A percentile compares a stretch with the other conserved stretches of the same genome.
These are phyloP conservation scores for Schizopygopsis pylzovi DNA, from an alignment of 2,797 vertebrate species.

Conservation along the genomic window DNA sequence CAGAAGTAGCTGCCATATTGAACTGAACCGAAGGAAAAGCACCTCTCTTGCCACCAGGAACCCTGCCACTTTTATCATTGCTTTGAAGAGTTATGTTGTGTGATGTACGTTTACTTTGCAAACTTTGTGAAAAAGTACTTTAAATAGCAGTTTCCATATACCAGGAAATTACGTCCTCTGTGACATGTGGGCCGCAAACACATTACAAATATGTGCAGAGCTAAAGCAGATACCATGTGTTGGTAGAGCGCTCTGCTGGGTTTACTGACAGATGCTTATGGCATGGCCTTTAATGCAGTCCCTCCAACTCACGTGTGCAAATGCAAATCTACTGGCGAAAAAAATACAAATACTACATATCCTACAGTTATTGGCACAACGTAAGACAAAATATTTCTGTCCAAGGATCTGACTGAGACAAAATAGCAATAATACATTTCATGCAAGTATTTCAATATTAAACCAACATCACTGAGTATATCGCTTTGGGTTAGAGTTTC, in stretches of 20 bases:
- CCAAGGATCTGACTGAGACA: not conserved
- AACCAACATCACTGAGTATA: not conserved
- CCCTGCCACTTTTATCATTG: not conserved
- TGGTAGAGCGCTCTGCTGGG: conserved; percentile 32
- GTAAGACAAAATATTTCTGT: not conserved
- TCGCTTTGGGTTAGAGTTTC: not conserved
- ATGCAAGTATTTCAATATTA: not conserved
- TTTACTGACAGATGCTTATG: conserved; percentile 40
- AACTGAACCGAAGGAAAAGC: conserved; percentile 31
- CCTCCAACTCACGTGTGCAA: not conserved
- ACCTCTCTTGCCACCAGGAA: not conserved
- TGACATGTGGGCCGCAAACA: conserved; percentile 12
- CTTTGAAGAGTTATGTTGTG: not conserved
- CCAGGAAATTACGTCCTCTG: not conserved
- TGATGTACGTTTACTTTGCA: not conserved
- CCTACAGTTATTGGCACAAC: not conserved
- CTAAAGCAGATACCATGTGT: conserved; percentile 46
- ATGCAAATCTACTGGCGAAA: not conserved
- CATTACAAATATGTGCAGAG: conserved; percentile 21
- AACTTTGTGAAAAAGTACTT: not conserved
- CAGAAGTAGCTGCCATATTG: conserved; percentile 28
- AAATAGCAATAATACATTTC: not conserved
- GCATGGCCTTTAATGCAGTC: conserved; percentile 39
- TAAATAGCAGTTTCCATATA: not conserved
- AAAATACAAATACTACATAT: not conserved